These are phyloP conservation scores for Gnathonemus longibarbis DNA, from an alignment of 2,113 vertebrate genomes.

Conservation along the genomic window DNA sequence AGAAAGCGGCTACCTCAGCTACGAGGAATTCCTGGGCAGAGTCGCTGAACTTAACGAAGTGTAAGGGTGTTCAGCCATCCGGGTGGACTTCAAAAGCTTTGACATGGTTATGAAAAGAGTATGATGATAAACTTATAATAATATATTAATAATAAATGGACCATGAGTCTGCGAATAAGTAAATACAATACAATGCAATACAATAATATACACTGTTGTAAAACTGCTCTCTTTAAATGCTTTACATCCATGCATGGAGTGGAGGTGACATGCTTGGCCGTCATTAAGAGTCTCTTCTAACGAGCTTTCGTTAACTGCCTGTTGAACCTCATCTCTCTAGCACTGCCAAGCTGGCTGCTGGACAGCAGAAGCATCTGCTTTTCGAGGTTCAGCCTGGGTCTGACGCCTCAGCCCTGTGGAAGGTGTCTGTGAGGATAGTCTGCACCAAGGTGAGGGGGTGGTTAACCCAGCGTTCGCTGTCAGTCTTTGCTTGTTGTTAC, in stretches of 20 bases:
- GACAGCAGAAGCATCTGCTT: conserved; percentile 89
- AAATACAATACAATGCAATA: too few species aligned
- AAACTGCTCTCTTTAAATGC: neutral
- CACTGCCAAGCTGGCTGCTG: conserved; percentile 78
- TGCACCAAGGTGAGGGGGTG: conserved; percentile 84
- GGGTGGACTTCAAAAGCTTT: neutral
- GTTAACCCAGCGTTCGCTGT: neutral
- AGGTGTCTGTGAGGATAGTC: conserved; percentile 82
- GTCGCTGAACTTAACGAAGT: conserved; percentile 94
- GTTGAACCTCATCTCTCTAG: conserved; percentile 45
- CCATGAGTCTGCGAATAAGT: too few species aligned
- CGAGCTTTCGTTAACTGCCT: neutral
- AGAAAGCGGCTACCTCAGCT: conserved; percentile 86
- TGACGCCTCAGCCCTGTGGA: conserved; percentile 91
- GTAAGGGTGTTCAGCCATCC: conserved; percentile 51
- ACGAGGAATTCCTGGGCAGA: conserved; percentile 93
- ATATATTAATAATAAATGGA: too few species aligned
- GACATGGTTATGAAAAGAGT: neutral
- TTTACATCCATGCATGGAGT: neutral
- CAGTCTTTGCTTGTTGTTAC: neutral
- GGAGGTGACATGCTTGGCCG: neutral
- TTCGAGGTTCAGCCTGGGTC: conserved; percentile 93
- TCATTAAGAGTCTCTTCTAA: neutral
- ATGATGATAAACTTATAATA: neutral
- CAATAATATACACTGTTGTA: neutral